Conservation (phyloP, 2,888 invertebrate genomes). For the Cheiracanthium punctorium region DNA sequence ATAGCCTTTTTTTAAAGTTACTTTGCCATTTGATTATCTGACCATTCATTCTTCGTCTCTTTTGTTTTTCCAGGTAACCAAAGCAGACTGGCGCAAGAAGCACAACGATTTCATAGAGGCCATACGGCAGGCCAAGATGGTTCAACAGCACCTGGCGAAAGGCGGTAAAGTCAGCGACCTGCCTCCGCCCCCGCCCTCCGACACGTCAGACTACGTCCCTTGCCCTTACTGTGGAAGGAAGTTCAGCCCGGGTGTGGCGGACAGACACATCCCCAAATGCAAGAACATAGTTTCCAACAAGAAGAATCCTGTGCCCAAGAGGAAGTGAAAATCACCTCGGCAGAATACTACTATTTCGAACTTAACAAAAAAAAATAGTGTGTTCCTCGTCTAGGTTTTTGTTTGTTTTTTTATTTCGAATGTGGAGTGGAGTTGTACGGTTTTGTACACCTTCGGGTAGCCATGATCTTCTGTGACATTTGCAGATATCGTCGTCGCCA, state of each 20-base stretch:
- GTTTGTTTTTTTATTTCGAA: no score
- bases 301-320: slow-evolving; percentile 56
- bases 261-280: slow-evolving; percentile 94
- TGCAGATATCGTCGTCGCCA: no score
- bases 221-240: slow-evolving; percentile 91
- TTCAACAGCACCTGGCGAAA: slow-evolving; percentile 85
- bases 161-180: slow-evolving; percentile 92
- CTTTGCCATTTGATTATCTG: no score
- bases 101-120: slow-evolving; percentile 95
- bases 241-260: slow-evolving; percentile 87
- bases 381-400: no score
- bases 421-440: no score
- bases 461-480: no score
- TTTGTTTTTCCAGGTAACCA: slow-evolving; percentile 72
- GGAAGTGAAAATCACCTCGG: no score
- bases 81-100: slow-evolving; percentile 89
- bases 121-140: slow-evolving; percentile 91
- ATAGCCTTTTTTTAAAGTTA: no score
- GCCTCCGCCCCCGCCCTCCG: slow-evolving; percentile 91
- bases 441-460: no score
- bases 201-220: slow-evolving; percentile 91
- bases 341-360: no score
- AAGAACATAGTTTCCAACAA: slow-evolving; percentile 88
- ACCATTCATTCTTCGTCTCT: no score
- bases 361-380: no score